Evolutionary conservation across 2,888 invertebrate genomes (phyloP).

Genomic region (Oligia latruncula): DNA sequence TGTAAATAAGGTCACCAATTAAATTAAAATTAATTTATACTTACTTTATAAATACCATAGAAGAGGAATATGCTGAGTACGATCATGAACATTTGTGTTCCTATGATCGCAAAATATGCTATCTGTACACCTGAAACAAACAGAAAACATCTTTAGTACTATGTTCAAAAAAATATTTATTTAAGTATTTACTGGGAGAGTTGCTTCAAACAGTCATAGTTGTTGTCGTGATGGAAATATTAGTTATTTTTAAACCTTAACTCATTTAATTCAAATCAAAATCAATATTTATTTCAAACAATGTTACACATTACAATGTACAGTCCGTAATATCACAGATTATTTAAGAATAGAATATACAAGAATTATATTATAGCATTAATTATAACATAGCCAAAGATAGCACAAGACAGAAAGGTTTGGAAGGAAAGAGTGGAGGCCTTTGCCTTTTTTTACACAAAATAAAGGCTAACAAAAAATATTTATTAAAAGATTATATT

Average conservation of each 20-base stretch:
- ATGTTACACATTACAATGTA: no score
- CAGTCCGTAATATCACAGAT: no score
- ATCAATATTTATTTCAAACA: no score
- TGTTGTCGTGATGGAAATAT: background rate
- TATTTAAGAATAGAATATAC: no score
- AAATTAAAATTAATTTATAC: constrained; percentile 67
- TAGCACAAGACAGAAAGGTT: no score
- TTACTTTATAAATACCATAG: constrained; percentile 94
- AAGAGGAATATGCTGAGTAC: constrained; percentile 93
- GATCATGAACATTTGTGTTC: constrained; percentile 94
- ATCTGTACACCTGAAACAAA: constrained; percentile 94
- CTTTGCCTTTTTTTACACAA: background rate
- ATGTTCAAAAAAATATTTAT: background rate
- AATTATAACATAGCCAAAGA: no score
- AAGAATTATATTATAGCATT: no score
- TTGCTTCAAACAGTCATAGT: background rate
- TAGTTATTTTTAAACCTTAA: background rate
- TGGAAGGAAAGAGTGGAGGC: no score
- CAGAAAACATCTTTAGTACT: constrained; percentile 50
- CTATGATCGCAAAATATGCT: constrained; percentile 94
- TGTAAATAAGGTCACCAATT: no score
- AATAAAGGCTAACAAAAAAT: background rate
- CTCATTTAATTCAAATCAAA: no score
- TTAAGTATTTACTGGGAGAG: background rate
- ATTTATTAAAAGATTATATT: background rate